These are phyloP conservation scores for Caenorhabditis macrosperma DNA, from an alignment of 2,888 invertebrate genomes.

Conservation along the genomic window DNA sequence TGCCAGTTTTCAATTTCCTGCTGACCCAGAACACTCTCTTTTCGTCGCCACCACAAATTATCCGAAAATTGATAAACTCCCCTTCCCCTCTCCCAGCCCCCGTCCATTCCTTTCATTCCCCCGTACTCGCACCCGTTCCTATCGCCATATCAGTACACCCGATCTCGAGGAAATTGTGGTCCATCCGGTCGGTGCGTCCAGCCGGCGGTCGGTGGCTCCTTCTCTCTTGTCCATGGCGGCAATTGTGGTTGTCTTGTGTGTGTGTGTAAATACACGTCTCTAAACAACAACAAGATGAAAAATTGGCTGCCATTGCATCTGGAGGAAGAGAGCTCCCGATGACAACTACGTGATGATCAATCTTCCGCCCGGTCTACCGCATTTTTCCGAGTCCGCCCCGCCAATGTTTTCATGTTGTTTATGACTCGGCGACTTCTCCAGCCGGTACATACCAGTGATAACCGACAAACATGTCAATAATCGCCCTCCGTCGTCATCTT, in stretches of 20 bases:
- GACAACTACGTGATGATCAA: conserved; percentile 9
- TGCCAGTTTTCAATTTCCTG: conserved; percentile 40
- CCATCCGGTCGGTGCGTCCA: neutral
- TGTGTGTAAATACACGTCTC: conserved; percentile 13
- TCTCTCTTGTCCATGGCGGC: neutral
- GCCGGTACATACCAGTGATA: conserved; percentile 30
- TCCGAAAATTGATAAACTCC: conserved; percentile 13
- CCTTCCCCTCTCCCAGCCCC: too few species aligned
- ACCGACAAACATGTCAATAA: conserved; percentile 50
- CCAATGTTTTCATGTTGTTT: conserved; percentile 9
- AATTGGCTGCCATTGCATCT: conserved; percentile 46
- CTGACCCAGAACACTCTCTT: conserved; percentile 17
- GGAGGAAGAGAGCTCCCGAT: neutral
- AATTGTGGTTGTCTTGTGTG: conserved; percentile 3
- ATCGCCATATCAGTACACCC: neutral
- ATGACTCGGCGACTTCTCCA: neutral
- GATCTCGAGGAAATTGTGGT: conserved; percentile 17
- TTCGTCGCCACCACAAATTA: conserved; percentile 18
- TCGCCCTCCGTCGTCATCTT: conserved; percentile 11
- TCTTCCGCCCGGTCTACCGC: conserved; percentile 8
- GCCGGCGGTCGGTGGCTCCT: neutral
- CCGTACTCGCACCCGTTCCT: neutral
- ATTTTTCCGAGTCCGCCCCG: neutral
- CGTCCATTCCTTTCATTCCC: neutral
- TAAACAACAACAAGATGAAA: conserved; percentile 49